These are phyloP conservation scores for Clavelina lepadiformis DNA, from an alignment of 23 tunicate species.

Conservation along the genomic window DNA sequence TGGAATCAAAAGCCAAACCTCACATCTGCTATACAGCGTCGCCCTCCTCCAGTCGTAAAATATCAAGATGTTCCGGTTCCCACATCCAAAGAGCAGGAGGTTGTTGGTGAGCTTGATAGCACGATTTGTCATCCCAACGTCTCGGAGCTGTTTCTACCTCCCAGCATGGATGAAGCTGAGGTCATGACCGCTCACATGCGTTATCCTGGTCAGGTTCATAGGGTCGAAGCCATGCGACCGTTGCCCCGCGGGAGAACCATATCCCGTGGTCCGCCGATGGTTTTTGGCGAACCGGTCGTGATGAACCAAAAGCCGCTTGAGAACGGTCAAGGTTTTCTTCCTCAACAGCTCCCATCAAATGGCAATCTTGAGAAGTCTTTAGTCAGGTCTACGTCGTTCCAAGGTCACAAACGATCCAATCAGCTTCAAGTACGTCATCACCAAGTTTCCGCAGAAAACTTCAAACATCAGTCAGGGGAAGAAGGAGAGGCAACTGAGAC, in stretches of 20 bases:
- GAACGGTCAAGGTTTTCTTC: not conserved
- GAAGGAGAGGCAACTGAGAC: too few species aligned
- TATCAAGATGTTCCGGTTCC: conserved; percentile 2
- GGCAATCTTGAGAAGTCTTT: conserved; percentile 9
- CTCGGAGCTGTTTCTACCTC: conserved; percentile 49
- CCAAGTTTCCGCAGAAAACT: not conserved
- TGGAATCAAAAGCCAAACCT: conserved; percentile 23
- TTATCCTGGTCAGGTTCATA: conserved; percentile 49
- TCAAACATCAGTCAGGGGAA: too few species aligned
- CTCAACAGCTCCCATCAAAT: not conserved
- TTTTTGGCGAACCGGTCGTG: conserved; percentile 50
- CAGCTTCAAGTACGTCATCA: not conserved
- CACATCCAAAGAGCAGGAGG: not conserved
- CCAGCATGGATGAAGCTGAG: conserved; percentile 35
- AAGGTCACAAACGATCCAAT: conserved; percentile 7
- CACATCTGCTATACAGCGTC: not conserved
- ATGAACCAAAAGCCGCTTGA: conserved; percentile 31
- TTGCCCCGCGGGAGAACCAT: conserved; percentile 36
- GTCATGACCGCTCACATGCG: conserved; percentile 65
- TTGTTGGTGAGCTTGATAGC: not conserved
- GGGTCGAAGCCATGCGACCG: conserved; percentile 54
- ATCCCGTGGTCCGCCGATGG: conserved; percentile 58
- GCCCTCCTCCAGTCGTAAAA: conserved; percentile 3
- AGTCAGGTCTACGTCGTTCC: not conserved
- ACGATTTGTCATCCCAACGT: conserved; percentile 2